These are phyloP conservation scores for Microcebus tavaratra DNA, from an alignment of 2,113 vertebrate genomes.

Conservation along the genomic window DNA sequence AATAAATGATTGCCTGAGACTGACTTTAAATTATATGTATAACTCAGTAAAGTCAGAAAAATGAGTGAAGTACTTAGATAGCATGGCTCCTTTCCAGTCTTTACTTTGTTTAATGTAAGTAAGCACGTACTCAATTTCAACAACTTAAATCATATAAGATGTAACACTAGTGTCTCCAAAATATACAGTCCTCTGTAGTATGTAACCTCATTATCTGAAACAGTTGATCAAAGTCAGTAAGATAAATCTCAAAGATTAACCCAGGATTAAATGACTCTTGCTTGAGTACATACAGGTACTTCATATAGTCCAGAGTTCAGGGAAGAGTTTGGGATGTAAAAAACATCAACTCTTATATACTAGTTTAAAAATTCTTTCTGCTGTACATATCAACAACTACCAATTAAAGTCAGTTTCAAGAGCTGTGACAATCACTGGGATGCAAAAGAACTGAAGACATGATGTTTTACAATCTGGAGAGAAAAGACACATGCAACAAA, in stretches of 20 bases:
- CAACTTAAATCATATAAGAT: background rate
- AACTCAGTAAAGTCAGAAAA: constrained; percentile 44
- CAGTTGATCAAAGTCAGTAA: background rate
- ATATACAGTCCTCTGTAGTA: background rate
- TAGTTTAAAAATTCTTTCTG: background rate
- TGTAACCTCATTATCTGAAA: constrained; percentile 1
- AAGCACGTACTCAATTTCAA: constrained; percentile 16
- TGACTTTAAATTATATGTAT: constrained; percentile 8
- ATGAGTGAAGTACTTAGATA: constrained; percentile 32
- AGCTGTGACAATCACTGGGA: background rate
- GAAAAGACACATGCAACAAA: background rate
- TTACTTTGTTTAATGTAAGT: background rate
- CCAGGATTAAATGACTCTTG: background rate
- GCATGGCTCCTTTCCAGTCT: background rate
- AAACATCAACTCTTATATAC: background rate
- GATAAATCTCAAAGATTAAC: background rate
- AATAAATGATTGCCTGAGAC: background rate
- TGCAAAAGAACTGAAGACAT: background rate
- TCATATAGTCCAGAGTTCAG: background rate
- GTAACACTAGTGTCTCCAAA: background rate
- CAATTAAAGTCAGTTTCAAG: background rate
- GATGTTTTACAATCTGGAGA: background rate
- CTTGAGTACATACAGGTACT: background rate
- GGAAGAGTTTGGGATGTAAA: background rate
- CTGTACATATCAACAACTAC: background rate